These are phyloP conservation scores for Dendrolimus kikuchii DNA, from an alignment of 1,140 invertebrate species.

Conservation along the genomic window DNA sequence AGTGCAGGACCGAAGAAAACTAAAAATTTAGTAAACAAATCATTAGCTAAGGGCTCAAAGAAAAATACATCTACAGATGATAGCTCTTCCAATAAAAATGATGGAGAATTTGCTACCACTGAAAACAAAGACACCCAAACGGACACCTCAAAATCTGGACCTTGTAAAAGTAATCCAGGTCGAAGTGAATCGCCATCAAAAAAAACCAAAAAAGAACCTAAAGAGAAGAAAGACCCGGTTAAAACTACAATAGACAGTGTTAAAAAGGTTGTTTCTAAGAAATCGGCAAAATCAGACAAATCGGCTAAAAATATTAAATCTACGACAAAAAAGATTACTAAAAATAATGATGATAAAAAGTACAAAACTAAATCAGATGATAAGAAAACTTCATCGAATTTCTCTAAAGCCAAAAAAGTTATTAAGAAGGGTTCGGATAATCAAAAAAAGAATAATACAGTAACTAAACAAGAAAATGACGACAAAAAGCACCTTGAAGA, in stretches of 20 bases:
- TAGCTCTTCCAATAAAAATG: conserved; percentile 22
- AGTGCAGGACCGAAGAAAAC: conserved; percentile 36
- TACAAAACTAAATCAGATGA: conserved; percentile 55
- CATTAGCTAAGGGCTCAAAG: conserved; percentile 37
- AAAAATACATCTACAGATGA: conserved; percentile 39
- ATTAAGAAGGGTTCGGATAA: conserved; percentile 32
- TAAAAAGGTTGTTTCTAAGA: conserved; percentile 43
- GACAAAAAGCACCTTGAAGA: conserved; percentile 17
- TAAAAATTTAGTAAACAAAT: conserved; percentile 39
- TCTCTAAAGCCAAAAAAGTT: conserved; percentile 42
- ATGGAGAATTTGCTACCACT: conserved; percentile 23
- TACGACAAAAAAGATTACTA: conserved; percentile 25
- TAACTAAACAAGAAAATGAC: conserved; percentile 11
- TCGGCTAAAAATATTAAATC: conserved; percentile 28
- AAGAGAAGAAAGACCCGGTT: conserved; percentile 52
- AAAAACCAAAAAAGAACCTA: conserved; percentile 49
- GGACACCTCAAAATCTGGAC: conserved; percentile 29
- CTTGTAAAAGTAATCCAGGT: conserved; percentile 28
- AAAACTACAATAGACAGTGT: conserved; percentile 26
- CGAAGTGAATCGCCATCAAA: conserved; percentile 44
- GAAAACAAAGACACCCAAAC: conserved; percentile 32
- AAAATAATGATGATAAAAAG: conserved; percentile 45
- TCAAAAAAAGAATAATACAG: conserved; percentile 34
- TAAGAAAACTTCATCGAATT: conserved; percentile 39
- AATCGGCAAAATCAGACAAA: conserved; percentile 28